A percentile compares a stretch with the other conserved stretches of the same genome.
These are phyloP conservation scores for Rotaria socialis DNA, from an alignment of 2,888 invertebrate species.

Conservation along the genomic window DNA sequence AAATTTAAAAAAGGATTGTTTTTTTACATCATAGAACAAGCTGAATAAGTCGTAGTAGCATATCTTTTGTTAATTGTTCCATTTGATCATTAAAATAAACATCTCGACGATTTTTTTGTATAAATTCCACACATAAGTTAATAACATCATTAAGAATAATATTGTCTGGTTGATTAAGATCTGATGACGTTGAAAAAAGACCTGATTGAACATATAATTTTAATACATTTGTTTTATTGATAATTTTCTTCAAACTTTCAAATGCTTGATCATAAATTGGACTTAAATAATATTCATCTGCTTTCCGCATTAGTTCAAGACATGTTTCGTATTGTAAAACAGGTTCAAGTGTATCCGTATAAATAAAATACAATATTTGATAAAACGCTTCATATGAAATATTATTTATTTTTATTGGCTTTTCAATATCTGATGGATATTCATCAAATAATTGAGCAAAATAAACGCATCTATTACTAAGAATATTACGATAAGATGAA, in stretches of 20 bases:
- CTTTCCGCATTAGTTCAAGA: constrained; percentile 22
- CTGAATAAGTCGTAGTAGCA: background rate
- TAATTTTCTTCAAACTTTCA: background rate
- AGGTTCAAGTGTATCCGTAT: background rate
- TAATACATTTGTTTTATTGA: background rate
- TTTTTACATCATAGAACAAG: background rate
- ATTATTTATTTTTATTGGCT: background rate
- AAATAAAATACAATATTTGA: constrained; percentile 14
- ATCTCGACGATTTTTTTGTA: constrained; percentile 18
- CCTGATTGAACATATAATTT: background rate
- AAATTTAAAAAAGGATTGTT: background rate
- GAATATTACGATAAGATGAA: background rate
- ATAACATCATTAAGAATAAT: background rate
- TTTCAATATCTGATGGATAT: background rate
- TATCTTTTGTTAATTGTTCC: background rate
- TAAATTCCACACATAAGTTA: background rate
- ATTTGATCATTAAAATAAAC: background rate
- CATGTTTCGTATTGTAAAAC: background rate
- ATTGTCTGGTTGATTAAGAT: background rate
- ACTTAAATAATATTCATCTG: constrained; percentile 25
- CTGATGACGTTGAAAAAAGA: background rate
- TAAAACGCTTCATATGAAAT: constrained; percentile 10
- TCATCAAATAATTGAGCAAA: constrained; percentile 3
- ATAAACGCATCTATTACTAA: background rate
- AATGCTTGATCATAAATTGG: background rate